These are phyloP conservation scores for Drymodes brunneopygia DNA, from an alignment of 2,113 vertebrate species.

Conservation along the genomic window DNA sequence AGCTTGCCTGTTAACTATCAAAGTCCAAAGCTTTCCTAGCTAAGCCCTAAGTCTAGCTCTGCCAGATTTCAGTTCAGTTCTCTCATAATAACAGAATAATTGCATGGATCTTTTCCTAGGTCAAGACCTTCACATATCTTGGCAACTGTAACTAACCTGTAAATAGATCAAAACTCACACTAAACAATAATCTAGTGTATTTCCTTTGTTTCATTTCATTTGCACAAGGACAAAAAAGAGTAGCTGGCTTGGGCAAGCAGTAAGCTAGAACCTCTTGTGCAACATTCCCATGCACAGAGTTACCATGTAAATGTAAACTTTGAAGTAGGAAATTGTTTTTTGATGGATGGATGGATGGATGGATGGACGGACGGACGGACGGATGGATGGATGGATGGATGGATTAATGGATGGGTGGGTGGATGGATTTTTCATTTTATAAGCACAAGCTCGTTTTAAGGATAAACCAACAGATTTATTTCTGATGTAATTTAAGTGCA, in stretches of 20 bases:
- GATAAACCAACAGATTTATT: background rate
- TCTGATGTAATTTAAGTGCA: background rate
- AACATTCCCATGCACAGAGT: background rate
- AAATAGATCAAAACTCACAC: background rate
- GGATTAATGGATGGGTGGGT: background rate
- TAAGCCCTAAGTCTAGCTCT: background rate
- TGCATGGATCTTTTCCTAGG: background rate
- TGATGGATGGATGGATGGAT: background rate
- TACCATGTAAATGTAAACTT: background rate
- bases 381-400: background rate
- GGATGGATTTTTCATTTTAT: background rate
- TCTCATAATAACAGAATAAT: background rate
- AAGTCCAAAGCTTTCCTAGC: background rate
- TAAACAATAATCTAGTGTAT: background rate
- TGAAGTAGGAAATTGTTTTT: background rate
- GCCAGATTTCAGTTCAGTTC: background rate
- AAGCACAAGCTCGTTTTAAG: background rate
- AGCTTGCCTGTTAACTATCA: background rate
- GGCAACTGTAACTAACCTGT: background rate
- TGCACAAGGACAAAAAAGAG: background rate
- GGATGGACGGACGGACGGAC: background rate
- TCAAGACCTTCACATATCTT: background rate
- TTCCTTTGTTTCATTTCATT: background rate
- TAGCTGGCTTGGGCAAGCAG: background rate
- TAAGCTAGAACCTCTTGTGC: background rate